Base-by-base conservation (phyloP, 2,888 invertebrate species). In the Spicauda simplicius region DNA sequence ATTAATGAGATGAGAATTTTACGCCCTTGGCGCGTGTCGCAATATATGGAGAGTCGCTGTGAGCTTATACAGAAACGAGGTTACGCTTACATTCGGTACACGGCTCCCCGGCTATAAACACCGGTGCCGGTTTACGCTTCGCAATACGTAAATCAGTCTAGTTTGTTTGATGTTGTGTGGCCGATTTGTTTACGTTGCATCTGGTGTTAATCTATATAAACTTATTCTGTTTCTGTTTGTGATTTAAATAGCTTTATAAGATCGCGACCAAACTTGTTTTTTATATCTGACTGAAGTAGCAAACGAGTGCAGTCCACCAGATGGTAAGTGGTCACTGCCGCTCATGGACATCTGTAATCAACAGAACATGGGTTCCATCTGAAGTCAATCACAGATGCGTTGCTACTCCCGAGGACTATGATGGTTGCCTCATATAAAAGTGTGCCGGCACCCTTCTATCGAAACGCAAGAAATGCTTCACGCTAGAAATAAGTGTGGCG, bases 21-120 rank as follows among this genome's bases (percentile, higher is more conserved):
- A 77, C 77, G 85, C 82, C 82, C 84, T 86, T 83, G 83, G 59
- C 59, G 54, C 53, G 60, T 74, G 75, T 70, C 73, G 74, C 80
- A 76, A 76, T 76, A 82, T 80, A 83, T 80, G 82, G 80, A 68
- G 74, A 77, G 76, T 77, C 74, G 83, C 77, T 76, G 74, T 80
- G 79, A 69, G 75, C 81, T 77, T 80, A 78, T 81, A 80, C 74
- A 81, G 81, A 83, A 82, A 80, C 78, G 82, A 86, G 85, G 84
- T 80, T 83, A 78, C 73, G 74, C 79, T 82, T 82, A 82, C 80
- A 83, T 83, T 81, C 79, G 79, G 79, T 76, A 73, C 76, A 81
- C 76, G 78, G 75, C 73, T 78, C 70, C 73, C 80, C 77, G 75
- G 70, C 77, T 77, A 76, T 80, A 79, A 79, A 78, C 72, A 75